Base-by-base conservation (phyloP, 2,797 vertebrate genomes). In the Chaenodraco wilsoni region DNA sequence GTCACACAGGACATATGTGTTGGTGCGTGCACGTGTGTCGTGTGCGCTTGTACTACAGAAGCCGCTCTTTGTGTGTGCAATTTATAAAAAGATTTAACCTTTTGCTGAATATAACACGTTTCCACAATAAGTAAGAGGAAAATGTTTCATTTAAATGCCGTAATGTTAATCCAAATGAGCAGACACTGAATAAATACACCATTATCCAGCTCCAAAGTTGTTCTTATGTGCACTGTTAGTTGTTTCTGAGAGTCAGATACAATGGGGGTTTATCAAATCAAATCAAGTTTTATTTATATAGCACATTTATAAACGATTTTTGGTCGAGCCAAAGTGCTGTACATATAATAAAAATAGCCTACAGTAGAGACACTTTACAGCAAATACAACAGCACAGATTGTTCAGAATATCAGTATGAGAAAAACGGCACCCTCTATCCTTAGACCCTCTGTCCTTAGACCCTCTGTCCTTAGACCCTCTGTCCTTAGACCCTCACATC, bases 1-100 rank as follows among this genome's bases (percentile, higher is more conserved):
- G 87, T 90, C 87, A 84, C 87, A 87, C 85, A 91, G 91, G 88
- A 93, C 91, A 77, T 55, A 46, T 82, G 84, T 76, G 72, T 56
- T 57, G 75, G 16, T 46, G 69, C 63, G 59, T 7, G 17, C 45
- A 46, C 33, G 45, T 74, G 41, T 59, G 73, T 41, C 33, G 45
- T 74, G 41, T 59, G 73, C 45, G 72, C 1, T 21, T 16, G 16
- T 62, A 72, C 74, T 60, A 76, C 68, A 86, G 75, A 89, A 75
- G 69, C 56, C 10, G 14, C 27, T 89, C 84, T 92, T 87, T 92
- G 82, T 87, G 67, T 83, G 50, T 46, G 9, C 17, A 70, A 75
- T 82, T 82, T 82, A 67, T 79, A 74, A 79, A 88, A 85, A 73
- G 66, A 66, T 80, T 82, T 87, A 68, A 86, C 85, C 87, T 89